Base-by-base conservation (phyloP, 2,797 vertebrate species). In the Ctenopoma kingsleyae region DNA sequence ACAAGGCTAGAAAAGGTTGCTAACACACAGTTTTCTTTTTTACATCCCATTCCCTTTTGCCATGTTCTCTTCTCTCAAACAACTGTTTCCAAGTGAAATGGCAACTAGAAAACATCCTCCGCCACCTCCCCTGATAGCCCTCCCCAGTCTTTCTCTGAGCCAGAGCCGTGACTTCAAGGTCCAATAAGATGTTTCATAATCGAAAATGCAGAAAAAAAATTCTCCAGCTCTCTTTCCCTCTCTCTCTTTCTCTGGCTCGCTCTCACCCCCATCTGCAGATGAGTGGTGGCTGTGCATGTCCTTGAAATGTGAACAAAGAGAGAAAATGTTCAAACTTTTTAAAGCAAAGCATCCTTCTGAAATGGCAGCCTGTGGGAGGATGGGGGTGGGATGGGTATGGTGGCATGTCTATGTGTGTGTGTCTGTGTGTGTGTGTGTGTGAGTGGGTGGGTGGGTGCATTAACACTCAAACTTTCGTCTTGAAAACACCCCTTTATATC, bases 271-370 rank as follows among this genome's bases (percentile, higher is more conserved):
- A 23, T 76, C 76, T 75, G 69, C 63, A 71, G 81, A 84, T 74
- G 69, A 79, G 83, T 62, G 64, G 74, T 72, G 69, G 58, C 83
- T 84, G 67, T 65, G 67, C 56, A 13, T 70, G 80, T 88, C 87
- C 90, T 92, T 92, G 89, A 91, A 90, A 87, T 41, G 41, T 75
- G 85, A 91, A 91, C 83, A 86, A 89, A 90, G 76, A 74, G n/a
- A 78, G 62, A 71, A 40, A 82, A 87, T 81, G 82, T 83, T 80
- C 58, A 73, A 80, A 82, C 48, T 80, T 88, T 87, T 74, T 78
- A 87, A 88, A 87, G 76, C 65, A 70, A 71, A 79, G 66, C 56
- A 63, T 75, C 66, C 68, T 63, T 86, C 71, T 88, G 83, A 83
- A 88, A 86, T 79, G 67, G 74, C 71, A 63, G 77, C 55, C 56